A percentile compares a stretch with the other conserved stretches of the same genome.
Evolutionary conservation across 2,797 vertebrate genomes (phyloP).

Genomic region (Melanotaenia trifasciata): DNA sequence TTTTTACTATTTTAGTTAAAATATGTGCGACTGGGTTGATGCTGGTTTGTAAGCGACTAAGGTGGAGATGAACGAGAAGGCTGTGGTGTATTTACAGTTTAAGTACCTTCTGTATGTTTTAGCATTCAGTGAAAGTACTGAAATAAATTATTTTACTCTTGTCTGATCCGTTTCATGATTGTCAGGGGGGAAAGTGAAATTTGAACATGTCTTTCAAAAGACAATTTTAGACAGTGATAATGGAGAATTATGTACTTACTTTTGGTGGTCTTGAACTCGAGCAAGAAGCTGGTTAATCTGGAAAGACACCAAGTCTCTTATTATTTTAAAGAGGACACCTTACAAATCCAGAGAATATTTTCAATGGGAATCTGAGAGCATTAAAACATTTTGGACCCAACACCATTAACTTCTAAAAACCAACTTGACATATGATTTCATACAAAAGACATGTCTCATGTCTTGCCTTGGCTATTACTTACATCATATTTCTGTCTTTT

Average conservation of each 20-base stretch:
- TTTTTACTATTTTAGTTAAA: not conserved
- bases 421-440: too few relatives aligned
- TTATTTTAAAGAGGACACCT: not conserved
- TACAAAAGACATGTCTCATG: too few relatives aligned
- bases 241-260: conserved; percentile 55
- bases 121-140: conserved; percentile 6
- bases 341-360: not conserved
- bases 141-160: not conserved
- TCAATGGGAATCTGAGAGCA: not conserved
- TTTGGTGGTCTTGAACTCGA: conserved; percentile 83
- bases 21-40: not conserved
- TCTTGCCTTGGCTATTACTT: conserved; percentile 51
- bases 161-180: not conserved
- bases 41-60: not conserved
- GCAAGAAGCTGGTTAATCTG: conserved; percentile 83
- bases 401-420: too few relatives aligned
- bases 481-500: conserved; percentile 88
- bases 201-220: not conserved
- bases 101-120: not conserved
- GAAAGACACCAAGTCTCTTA: conserved; percentile 40
- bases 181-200: not conserved
- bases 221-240: not conserved
- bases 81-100: not conserved
- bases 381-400: not conserved
- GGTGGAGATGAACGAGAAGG: not conserved